Evolutionary conservation across 2,797 vertebrate genomes (phyloP), one percentile per base, ranked within the genome.

Genomic region (Holocentrus rufus): DNA sequence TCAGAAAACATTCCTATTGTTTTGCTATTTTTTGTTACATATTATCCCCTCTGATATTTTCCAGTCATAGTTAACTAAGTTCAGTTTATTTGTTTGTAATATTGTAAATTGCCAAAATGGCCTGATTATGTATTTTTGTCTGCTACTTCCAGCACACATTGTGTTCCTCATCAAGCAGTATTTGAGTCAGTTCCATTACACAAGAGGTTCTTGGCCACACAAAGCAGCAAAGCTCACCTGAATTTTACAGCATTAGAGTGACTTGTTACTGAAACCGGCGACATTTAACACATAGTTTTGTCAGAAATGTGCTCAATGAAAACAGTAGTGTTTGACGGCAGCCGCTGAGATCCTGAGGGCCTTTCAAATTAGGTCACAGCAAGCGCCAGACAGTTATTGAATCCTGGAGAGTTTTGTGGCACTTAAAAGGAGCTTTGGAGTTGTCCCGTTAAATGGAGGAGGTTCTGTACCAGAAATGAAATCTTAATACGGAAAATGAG

Each of bases 361-460:
- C 69, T 76, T 86, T 90, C 72, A 83, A 82, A 88, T 81, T 69
- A 79, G 82, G 80, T 82, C 83, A 76, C 70, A 56, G 63, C 4
- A 7, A 69, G 76, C 66, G 90, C 90, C 90, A 92, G 91, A 90
- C 81, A 84, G 74, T 92, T 87, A 86, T 88, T 87, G 82, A 90
- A 85, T 89, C 84, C 83, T 82, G 71, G 88, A 90, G 88, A 85
- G 69, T 85, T 85, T 61, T 82, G 80, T 76, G 86, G 77, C 73
- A 74, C 87, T 85, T 80, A 76, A 82, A 77, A 82, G 70, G 81
- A 82, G 72, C 76, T 78, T 75, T 78, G 78, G 82, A 88, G 64
- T 71, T 52, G 55, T 86, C 77, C 82, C 85, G 79, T 84, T 85
- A 80, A 88, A 89, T 85, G 87, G 81, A 87, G 83, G 60, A 18